Base-by-base conservation (phyloP, 2,888 invertebrate genomes). In the Papilio demoleus region DNA sequence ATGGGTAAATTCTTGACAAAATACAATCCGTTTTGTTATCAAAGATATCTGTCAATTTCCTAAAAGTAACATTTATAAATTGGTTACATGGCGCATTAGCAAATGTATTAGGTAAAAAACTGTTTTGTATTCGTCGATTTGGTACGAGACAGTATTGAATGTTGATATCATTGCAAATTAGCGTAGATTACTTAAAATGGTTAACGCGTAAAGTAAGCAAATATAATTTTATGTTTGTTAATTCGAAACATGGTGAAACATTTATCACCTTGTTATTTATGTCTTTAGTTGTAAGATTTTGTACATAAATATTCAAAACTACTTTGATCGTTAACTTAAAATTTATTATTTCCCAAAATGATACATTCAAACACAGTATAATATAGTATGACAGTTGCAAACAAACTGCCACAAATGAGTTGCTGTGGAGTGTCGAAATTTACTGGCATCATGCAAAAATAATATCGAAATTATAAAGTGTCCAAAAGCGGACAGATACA, bases 311-410 rank as follows among this genome's bases (percentile, higher is more conserved):
- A 22, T 22, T 53, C n/a, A n/a, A 53, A 19, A 64, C 36, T 59
- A 38, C 22, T 59, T 38, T n/a, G 38, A 34, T 59, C 24, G 27
- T 53, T 27, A 38, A 53, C 53, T 61, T 40, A n/a, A 42, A 50
- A 67, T 61, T 60, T 61, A 61, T 53, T 40, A 38, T 38, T 50
- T 22, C 9, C 36, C 12, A 38, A 36, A 58, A 47, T 64, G 45
- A 42, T 31, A 40, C 36, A 47, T 53, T 61, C 9, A 42, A 65
- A 61, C 27, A 61, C 6, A 17, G 22, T 24, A 45, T 61, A 61
- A 65, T 65, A 34, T 59, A 68, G 12, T 45, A 34, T 65, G 69
- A 70, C 65, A 65, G 61, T 70, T 42, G 47, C 36, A 65, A 61
- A 69, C 45, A 58, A 62, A 70, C 27, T 36, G 38, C 56, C 56